These are phyloP conservation scores for Neuroscelio doddi DNA, from an alignment of 2,888 invertebrate genomes.

Conservation along the genomic window DNA sequence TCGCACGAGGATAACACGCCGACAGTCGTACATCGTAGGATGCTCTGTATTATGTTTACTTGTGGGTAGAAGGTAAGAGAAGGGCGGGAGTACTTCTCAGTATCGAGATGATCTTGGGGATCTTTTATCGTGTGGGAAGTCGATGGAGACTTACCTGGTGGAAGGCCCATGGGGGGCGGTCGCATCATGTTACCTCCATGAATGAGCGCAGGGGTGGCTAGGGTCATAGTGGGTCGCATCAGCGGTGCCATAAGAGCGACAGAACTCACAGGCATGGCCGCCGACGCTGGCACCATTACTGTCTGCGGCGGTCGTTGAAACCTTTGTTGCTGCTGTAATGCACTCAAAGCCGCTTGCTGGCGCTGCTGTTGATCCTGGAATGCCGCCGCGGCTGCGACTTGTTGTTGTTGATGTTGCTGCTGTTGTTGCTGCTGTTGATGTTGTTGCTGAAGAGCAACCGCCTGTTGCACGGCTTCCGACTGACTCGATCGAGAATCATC, in stretches of 20 bases:
- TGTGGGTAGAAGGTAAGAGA: conserved; percentile 39
- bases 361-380: conserved; percentile 69
- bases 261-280: conserved; percentile 72
- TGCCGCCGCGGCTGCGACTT: conserved; percentile 65
- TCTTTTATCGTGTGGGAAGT: conserved; percentile 18
- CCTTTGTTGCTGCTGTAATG: conserved; percentile 71
- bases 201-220: conserved; percentile 74
- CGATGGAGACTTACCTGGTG: conserved; percentile 76
- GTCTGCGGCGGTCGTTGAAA: conserved; percentile 73
- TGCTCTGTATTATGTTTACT: not conserved
- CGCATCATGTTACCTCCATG: conserved; percentile 78
- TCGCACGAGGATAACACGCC: too few species aligned
- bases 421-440: conserved; percentile 66
- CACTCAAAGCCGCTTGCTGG: conserved; percentile 72
- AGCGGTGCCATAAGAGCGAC: conserved; percentile 74
- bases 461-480: conserved; percentile 52
- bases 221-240: conserved; percentile 74
- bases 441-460: conserved; percentile 54
- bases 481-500: conserved; percentile 68
- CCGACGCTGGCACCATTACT: conserved; percentile 72
- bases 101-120: conserved; percentile 19
- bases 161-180: conserved; percentile 78
- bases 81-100: conserved; percentile 25
- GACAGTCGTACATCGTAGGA: too few species aligned
- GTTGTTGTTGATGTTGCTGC: conserved; percentile 61